A percentile compares a stretch with the other conserved stretches of the same genome.
phyloP scores from a whole-genome alignment of 2,888 invertebrate species.

The Subacronicta megacephala region DNA sequence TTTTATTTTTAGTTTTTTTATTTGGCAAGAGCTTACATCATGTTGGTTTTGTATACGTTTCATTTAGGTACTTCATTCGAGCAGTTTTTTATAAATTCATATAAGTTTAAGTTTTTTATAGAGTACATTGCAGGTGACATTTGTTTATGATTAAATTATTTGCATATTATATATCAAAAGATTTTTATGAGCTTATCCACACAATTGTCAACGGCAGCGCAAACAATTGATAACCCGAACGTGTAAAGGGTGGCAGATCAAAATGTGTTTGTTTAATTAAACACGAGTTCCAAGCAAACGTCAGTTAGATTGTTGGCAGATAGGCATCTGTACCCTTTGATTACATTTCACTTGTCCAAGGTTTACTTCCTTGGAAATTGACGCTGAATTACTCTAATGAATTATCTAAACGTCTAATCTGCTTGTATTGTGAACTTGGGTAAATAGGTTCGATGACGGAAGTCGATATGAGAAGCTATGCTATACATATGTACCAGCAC shows the following conservation, averaged over 20 bases:
- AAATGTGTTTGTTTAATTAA: conserved; percentile 74
- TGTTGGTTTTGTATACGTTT: too few relatives aligned
- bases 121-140: too few relatives aligned
- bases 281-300: conserved; percentile 68
- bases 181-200: conserved; percentile 14
- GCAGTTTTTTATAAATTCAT: too few relatives aligned
- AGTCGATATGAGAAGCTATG: background rate
- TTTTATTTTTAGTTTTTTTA: too few relatives aligned
- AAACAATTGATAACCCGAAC: conserved; percentile 49
- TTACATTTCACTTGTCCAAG: conserved; percentile 76
- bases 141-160: too few relatives aligned
- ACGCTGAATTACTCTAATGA: conserved; percentile 48
- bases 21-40: too few relatives aligned
- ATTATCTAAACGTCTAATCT: conserved; percentile 52
- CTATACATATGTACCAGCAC: too few relatives aligned
- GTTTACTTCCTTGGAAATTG: conserved; percentile 56
- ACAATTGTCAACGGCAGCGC: conserved; percentile 16
- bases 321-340: conserved; percentile 73
- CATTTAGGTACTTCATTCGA: too few relatives aligned
- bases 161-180: background rate
- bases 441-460: background rate
- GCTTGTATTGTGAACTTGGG: conserved; percentile 7
- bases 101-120: too few relatives aligned
- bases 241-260: conserved; percentile 53
- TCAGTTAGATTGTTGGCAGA: conserved; percentile 75